A percentile compares a stretch with the other conserved stretches of the same genome.
Conservation (phyloP, 2,113 vertebrate genomes). For the Nannobrachium achirus region DNA sequence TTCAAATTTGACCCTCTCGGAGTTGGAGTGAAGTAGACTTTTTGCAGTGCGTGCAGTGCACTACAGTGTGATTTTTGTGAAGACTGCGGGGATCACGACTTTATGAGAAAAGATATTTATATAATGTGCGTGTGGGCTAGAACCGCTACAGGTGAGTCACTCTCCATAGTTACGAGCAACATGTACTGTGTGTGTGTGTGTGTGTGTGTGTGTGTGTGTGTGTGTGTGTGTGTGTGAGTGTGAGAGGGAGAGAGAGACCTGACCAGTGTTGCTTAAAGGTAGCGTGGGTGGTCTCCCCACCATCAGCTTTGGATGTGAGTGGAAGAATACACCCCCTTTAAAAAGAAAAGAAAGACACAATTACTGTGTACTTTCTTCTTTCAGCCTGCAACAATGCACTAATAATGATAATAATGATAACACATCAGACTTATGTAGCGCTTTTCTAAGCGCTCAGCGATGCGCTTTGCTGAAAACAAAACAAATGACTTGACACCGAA, state of each 20-base stretch:
- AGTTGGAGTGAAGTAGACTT: conserved; percentile 25
- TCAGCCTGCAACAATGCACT: conserved; percentile 46
- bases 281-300: conserved; percentile 71
- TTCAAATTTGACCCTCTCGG: neutral
- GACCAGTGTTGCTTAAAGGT: conserved; percentile 74
- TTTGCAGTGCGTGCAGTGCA: no score
- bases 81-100: conserved; percentile 32
- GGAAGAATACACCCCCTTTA: conserved; percentile 69
- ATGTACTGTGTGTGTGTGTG: conserved; percentile 34
- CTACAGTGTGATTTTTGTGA: conserved; percentile 22
- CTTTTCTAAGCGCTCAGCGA: no score
- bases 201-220: conserved; percentile 18
- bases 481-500: neutral
- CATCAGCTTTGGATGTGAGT: conserved; percentile 56
- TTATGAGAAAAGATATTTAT: conserved; percentile 54
- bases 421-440: no score
- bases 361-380: conserved; percentile 38
- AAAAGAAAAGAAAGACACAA: conserved; percentile 61
- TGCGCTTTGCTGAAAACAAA: no score
- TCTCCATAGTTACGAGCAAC: conserved; percentile 53
- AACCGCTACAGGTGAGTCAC: conserved; percentile 70
- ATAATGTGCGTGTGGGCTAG: conserved; percentile 60
- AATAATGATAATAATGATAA: neutral
- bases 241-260: conserved; percentile 30
- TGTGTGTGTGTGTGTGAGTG: conserved; percentile 23